Percentiles rank a stretch among this genome's conserved stretches.
phyloP scores from a whole-genome alignment of 2,113 vertebrate species.

The Cyprinodon brontotheroides region DNA sequence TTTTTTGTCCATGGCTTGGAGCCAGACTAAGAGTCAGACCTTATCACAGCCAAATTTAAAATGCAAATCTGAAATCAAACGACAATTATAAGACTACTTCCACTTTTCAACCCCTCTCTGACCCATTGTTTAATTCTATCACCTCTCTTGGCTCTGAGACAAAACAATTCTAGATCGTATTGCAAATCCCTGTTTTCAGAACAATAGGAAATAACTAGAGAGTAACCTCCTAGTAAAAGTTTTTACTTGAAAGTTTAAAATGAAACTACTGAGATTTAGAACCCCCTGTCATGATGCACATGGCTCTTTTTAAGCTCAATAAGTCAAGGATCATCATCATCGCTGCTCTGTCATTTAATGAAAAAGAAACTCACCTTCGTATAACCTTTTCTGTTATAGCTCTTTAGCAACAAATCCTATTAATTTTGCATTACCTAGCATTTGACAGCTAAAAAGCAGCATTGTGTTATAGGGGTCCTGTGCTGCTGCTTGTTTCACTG shows the following conservation, averaged over 20 bases:
- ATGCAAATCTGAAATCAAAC: constrained; percentile 8
- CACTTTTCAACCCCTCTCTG: constrained; percentile 11
- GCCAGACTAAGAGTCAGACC: constrained; percentile 1
- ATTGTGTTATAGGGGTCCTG: constrained; percentile 67
- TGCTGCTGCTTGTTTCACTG: constrained; percentile 78
- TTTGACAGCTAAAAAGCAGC: constrained; percentile 52
- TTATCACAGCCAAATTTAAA: background rate
- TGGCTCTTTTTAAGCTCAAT: background rate
- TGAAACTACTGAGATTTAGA: constrained; percentile 8
- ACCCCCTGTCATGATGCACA: constrained; percentile 20
- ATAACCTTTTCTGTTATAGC: background rate
- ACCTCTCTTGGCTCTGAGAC: constrained; percentile 7
- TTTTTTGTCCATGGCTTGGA: background rate
- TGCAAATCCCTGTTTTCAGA: constrained; percentile 21
- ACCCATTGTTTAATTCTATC: background rate
- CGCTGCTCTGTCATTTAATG: background rate
- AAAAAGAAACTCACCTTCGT: background rate
- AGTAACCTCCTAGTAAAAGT: constrained; percentile 7
- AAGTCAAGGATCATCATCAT: background rate
- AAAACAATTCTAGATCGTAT: constrained; percentile 13
- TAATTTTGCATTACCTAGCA: background rate
- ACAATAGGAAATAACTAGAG: constrained; percentile 16
- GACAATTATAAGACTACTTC: constrained; percentile 18
- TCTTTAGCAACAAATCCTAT: background rate
- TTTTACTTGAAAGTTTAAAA: constrained; percentile 30